Evolutionary conservation across 2,888 invertebrate species (phyloP).

Genomic region (Pterostichus madidus): DNA sequence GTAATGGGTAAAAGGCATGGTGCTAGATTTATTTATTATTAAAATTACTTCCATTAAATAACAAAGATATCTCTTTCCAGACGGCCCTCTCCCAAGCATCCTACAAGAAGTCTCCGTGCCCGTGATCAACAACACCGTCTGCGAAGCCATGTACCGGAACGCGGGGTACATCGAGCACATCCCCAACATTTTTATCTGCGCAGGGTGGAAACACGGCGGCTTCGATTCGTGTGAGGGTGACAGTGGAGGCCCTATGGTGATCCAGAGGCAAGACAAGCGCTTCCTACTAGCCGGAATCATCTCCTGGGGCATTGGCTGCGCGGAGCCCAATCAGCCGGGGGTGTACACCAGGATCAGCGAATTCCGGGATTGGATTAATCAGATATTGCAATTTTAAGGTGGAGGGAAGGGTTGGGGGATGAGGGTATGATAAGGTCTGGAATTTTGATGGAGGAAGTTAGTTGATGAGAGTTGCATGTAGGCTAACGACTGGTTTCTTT

Average conservation of each 20-base stretch:
- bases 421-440: not conserved
- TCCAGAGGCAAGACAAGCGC: slow-evolving; percentile 70
- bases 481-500: too few relatives aligned
- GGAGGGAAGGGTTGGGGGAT: slow-evolving; percentile 6
- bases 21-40: too few relatives aligned
- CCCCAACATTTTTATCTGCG: slow-evolving; percentile 79
- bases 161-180: slow-evolving; percentile 82
- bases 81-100: slow-evolving; percentile 83
- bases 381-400: slow-evolving; percentile 38
- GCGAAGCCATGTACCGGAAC: slow-evolving; percentile 79
- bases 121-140: slow-evolving; percentile 82
- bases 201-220: slow-evolving; percentile 83
- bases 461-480: too few relatives aligned
- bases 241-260: slow-evolving; percentile 87
- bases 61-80: slow-evolving; percentile 75
- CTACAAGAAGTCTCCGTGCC: slow-evolving; percentile 87
- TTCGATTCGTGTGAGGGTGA: slow-evolving; percentile 90
- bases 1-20: too few relatives aligned
- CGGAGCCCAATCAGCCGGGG: slow-evolving; percentile 81
- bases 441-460: not conserved
- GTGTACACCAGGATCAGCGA: slow-evolving; percentile 82
- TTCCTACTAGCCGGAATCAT: slow-evolving; percentile 84
- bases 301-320: slow-evolving; percentile 84
- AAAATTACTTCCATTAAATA: not conserved
- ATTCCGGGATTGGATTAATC: slow-evolving; percentile 82